Evolutionary conservation across 1,140 invertebrate species (phyloP).

Genomic region (Steinernema feltiae): DNA sequence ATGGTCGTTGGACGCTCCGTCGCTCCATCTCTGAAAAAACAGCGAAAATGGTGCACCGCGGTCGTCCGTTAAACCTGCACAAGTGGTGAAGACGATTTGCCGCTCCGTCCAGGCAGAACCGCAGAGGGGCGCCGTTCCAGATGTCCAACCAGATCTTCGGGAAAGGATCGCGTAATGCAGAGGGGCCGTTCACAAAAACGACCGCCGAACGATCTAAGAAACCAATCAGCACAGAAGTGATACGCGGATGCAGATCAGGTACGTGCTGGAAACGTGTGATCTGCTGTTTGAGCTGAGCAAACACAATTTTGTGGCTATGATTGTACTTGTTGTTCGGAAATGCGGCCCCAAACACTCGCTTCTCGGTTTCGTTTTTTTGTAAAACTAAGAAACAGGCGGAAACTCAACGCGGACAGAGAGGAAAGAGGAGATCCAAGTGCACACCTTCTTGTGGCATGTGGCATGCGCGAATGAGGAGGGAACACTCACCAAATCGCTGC

Average conservation of each 20-base stretch:
- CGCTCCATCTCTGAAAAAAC: conserved; percentile 14
- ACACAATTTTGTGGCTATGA: neutral
- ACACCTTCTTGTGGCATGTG: too few species aligned
- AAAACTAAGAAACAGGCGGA: too few species aligned
- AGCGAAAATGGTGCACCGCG: neutral
- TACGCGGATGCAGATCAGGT: neutral
- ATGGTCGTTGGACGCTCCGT: neutral
- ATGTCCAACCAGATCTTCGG: neutral
- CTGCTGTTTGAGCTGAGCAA: neutral
- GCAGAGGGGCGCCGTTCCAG: conserved; percentile 14
- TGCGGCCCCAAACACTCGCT: too few species aligned
- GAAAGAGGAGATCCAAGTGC: too few species aligned
- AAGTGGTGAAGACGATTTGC: neutral
- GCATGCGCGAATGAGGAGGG: too few species aligned
- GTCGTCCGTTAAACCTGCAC: neutral
- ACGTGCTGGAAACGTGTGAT: neutral
- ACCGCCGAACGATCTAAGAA: neutral
- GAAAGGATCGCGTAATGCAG: neutral
- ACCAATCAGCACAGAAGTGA: neutral
- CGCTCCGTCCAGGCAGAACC: conserved; percentile 17
- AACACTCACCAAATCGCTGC: conserved; percentile 3
- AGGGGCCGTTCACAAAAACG: neutral
- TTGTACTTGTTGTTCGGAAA: too few species aligned
- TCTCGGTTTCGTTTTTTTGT: too few species aligned
- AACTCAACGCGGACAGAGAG: too few species aligned